Conservation (phyloP, 2,888 invertebrate genomes). For the Ormyrus thymus region DNA sequence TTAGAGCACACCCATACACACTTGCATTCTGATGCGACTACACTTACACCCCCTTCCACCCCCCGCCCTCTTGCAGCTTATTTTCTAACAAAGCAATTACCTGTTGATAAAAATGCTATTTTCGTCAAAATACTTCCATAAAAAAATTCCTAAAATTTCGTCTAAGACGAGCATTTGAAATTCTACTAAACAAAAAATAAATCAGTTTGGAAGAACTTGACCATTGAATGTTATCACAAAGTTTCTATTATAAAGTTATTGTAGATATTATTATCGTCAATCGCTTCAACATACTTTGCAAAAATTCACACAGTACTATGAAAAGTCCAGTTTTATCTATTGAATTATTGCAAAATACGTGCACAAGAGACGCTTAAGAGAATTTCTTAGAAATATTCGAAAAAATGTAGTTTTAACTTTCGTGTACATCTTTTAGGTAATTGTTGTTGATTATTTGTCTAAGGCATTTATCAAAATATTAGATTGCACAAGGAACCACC, state of each 20-base stretch:
- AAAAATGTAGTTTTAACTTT: slow-evolving; percentile 35
- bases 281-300: slow-evolving; percentile 22
- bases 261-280: slow-evolving; percentile 18
- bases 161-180: slow-evolving; percentile 25
- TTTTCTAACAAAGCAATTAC: slow-evolving; percentile 16
- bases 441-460: slow-evolving; percentile 28
- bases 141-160: slow-evolving; percentile 24
- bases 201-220: slow-evolving; percentile 50
- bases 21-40: slow-evolving; percentile 24
- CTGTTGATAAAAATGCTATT: slow-evolving; percentile 20
- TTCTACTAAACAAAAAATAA: slow-evolving; percentile 21
- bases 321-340: not conserved
- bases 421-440: slow-evolving; percentile 18
- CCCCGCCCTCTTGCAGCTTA: slow-evolving; percentile 30
- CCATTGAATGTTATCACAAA: slow-evolving; percentile 47
- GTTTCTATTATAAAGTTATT: slow-evolving; percentile 32
- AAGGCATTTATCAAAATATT: slow-evolving; percentile 50
- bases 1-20: slow-evolving; percentile 1
- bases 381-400: slow-evolving; percentile 15
- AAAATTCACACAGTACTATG: slow-evolving; percentile 12
- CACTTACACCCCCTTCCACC: slow-evolving; percentile 13
- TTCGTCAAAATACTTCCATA: slow-evolving; percentile 9
- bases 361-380: slow-evolving; percentile 12
- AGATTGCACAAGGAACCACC: slow-evolving; percentile 41
- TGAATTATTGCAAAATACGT: slow-evolving; percentile 6